phyloP scores from a whole-genome alignment of 2,797 vertebrate genomes.

The Myotis planiceps region DNA sequence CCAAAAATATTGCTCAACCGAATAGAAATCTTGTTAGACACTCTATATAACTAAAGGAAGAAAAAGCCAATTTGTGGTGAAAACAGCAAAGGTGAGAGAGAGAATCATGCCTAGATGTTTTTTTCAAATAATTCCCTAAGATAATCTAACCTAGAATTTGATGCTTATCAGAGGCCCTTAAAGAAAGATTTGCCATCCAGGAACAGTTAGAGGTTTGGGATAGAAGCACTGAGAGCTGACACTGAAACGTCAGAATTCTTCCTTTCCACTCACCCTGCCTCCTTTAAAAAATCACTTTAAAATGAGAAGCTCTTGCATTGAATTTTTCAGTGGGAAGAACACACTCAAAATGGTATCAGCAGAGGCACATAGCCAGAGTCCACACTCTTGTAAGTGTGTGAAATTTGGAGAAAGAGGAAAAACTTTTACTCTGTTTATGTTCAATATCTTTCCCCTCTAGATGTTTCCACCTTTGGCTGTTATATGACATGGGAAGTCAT shows the following conservation, averaged over 20 bases:
- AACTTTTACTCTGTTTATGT: not conserved
- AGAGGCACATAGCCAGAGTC: not conserved
- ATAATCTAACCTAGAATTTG: not conserved
- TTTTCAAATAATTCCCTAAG: not conserved
- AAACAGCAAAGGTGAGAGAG: not conserved
- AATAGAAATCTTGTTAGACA: constrained; percentile 27
- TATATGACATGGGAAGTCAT: not conserved
- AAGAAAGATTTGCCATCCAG: constrained; percentile 15
- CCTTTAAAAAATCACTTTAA: not conserved
- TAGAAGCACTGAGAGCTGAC: constrained; percentile 37
- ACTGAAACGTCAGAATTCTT: not conserved
- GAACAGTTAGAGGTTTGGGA: not conserved
- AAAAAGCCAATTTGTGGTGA: not conserved
- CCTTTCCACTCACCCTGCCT: not conserved
- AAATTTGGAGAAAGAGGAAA: constrained; percentile 28
- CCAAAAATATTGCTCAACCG: not conserved
- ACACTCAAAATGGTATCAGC: constrained; percentile 49
- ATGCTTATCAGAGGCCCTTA: not conserved
- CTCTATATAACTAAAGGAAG: not conserved
- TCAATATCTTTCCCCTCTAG: not conserved
- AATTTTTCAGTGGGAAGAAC: constrained; percentile 76
- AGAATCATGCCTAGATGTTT: not conserved
- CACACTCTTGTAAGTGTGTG: not conserved
- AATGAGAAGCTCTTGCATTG: constrained; percentile 62
- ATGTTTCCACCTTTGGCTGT: not conserved